Percentiles rank a stretch among this genome's conserved stretches.
Conservation (phyloP, 2,797 vertebrate genomes). For the Atherinosoma microstoma region DNA sequence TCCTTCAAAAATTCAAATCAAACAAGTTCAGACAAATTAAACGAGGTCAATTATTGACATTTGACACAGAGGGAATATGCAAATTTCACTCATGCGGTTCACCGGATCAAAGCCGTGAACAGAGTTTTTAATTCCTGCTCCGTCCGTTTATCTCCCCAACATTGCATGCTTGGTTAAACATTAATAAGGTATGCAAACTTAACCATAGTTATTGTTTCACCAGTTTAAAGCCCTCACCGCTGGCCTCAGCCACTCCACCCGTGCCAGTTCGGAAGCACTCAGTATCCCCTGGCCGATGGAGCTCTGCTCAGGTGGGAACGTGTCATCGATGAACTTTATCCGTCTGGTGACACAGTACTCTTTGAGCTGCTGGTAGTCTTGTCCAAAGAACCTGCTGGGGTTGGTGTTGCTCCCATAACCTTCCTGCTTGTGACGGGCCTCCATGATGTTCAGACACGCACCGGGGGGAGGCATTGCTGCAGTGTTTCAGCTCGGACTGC, state of each 20-base stretch:
- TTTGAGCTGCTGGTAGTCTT: slow-evolving; percentile 72
- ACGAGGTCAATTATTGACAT: too few species aligned
- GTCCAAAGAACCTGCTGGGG: slow-evolving; percentile 69
- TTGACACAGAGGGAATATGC: too few species aligned
- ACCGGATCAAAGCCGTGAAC: too few species aligned
- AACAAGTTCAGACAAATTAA: too few species aligned
- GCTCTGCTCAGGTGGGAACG: slow-evolving; percentile 71
- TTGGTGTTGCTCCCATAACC: slow-evolving; percentile 66
- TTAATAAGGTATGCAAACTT: background rate
- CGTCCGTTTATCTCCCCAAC: too few species aligned
- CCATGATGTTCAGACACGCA: slow-evolving; percentile 74
- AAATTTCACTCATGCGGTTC: too few species aligned
- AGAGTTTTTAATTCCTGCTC: too few species aligned
- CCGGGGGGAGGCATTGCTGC: slow-evolving; percentile 73
- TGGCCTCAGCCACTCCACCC: slow-evolving; percentile 79
- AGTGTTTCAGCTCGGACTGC: slow-evolving; percentile 5
- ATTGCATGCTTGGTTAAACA: too few species aligned
- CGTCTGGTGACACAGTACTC: slow-evolving; percentile 47
- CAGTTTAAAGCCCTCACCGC: slow-evolving; percentile 54
- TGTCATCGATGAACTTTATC: slow-evolving; percentile 68
- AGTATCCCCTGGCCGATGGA: slow-evolving; percentile 74
- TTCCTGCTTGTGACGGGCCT: slow-evolving; percentile 61
- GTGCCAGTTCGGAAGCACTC: slow-evolving; percentile 20
- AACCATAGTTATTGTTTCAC: too few species aligned
- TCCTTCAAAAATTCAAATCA: too few species aligned